A percentile compares a stretch with the other conserved stretches of the same genome.
These are phyloP conservation scores for Hyposmocoma kahamanoa DNA, from an alignment of 1,140 invertebrate genomes.

Conservation along the genomic window DNA sequence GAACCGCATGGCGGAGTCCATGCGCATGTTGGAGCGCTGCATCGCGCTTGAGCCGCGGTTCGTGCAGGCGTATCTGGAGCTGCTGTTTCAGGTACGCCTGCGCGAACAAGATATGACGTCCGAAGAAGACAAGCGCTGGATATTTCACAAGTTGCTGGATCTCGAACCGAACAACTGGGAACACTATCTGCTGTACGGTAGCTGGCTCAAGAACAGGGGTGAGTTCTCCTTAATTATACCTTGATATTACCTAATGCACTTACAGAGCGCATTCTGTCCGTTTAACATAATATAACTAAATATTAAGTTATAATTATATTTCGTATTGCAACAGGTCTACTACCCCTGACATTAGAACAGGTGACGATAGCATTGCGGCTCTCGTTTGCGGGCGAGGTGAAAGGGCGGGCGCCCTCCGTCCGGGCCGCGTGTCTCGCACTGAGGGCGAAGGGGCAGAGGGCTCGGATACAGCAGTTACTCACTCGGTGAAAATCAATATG, in stretches of 20 bases:
- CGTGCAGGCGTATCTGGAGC: slow-evolving; percentile 79
- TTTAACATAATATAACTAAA: too few species aligned
- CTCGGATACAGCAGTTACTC: slow-evolving; percentile 77
- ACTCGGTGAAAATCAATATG: slow-evolving; percentile 78
- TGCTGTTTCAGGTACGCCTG: too few species aligned
- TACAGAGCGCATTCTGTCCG: too few species aligned
- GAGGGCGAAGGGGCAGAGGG: slow-evolving; percentile 76
- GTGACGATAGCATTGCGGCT: slow-evolving; percentile 76
- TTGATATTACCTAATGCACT: too few species aligned
- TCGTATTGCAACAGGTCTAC: slow-evolving; percentile 63
- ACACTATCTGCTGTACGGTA: slow-evolving; percentile 79
- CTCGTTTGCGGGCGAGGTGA: slow-evolving; percentile 35
- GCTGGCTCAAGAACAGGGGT: slow-evolving; percentile 80
- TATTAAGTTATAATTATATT: too few species aligned
- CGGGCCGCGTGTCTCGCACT: slow-evolving; percentile 75
- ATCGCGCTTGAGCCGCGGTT: slow-evolving; percentile 78
- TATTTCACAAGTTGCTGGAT: slow-evolving; percentile 75
- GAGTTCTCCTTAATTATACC: too few species aligned
- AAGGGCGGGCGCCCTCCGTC: slow-evolving; percentile 58
- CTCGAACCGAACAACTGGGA: slow-evolving; percentile 79
- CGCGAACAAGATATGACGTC: slow-evolving; percentile 74
- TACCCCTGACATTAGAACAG: slow-evolving; percentile 69
- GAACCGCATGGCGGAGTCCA: slow-evolving; percentile 78
- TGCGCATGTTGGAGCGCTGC: slow-evolving; percentile 80
- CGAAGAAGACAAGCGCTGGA: slow-evolving; percentile 69